These are phyloP conservation scores for Plecotus auritus DNA, from an alignment of 2,113 vertebrate species.

Conservation along the genomic window DNA sequence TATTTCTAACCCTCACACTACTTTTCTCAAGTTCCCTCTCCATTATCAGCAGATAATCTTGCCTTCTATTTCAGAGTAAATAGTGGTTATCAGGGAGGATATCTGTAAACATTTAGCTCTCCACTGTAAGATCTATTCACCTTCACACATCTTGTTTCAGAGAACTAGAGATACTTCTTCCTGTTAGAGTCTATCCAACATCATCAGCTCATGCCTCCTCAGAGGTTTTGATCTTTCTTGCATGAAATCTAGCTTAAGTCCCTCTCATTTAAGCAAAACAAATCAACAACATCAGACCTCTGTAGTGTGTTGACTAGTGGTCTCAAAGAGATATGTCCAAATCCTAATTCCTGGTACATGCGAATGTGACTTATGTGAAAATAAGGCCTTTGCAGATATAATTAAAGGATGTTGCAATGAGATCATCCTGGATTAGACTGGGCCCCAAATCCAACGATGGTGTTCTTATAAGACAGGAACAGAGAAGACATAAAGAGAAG, in stretches of 20 bases:
- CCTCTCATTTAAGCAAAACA: not conserved
- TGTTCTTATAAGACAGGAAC: not conserved
- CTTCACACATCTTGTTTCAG: slow-evolving; percentile 15
- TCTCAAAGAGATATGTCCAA: not conserved
- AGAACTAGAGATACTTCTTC: not conserved
- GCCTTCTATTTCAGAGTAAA: slow-evolving; percentile 54
- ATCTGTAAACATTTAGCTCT: slow-evolving; percentile 33
- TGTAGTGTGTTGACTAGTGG: not conserved
- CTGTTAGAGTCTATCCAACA: not conserved
- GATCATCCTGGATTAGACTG: not conserved
- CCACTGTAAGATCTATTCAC: slow-evolving; percentile 4
- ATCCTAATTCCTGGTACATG: not conserved
- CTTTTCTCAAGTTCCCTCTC: slow-evolving; percentile 45
- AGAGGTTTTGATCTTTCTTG: slow-evolving; percentile 13
- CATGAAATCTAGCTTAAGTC: not conserved
- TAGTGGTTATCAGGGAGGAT: slow-evolving; percentile 12
- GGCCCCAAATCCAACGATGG: not conserved
- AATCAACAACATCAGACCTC: not conserved
- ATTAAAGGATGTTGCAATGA: not conserved
- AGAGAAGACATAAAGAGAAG: not conserved
- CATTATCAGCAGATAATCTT: slow-evolving; percentile 51
- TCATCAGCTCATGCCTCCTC: not conserved
- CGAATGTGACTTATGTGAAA: not conserved
- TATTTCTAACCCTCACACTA: slow-evolving; percentile 24
- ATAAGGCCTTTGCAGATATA: not conserved